Evolutionary conservation across 2,113 vertebrate species (phyloP).

Genomic region (Oreamnos americanus): DNA sequence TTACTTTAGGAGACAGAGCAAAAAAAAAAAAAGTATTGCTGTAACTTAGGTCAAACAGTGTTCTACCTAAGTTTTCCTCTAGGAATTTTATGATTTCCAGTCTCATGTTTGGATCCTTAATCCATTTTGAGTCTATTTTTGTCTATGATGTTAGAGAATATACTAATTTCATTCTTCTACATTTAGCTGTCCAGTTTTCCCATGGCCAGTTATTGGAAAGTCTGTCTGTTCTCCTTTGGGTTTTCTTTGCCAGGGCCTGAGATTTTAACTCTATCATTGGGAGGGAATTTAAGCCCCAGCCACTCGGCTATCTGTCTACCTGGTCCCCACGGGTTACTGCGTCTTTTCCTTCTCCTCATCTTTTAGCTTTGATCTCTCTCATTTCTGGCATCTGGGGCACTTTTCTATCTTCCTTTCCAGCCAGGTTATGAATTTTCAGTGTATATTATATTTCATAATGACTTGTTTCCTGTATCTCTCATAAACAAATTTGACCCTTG

Average conservation of each 20-base stretch:
- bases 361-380: not conserved
- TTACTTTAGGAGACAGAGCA: not conserved
- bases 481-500: not conserved
- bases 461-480: not conserved
- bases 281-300: not conserved
- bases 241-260: not conserved
- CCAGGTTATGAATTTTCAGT: not conserved
- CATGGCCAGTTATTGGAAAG: not conserved
- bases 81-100: not conserved
- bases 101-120: not conserved
- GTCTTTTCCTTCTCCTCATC: not conserved
- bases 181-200: not conserved
- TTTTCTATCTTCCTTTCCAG: not conserved
- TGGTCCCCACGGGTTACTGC: not conserved
- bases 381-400: not conserved
- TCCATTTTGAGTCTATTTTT: not conserved
- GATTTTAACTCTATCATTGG: not conserved
- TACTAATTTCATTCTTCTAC: not conserved
- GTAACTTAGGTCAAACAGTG: not conserved
- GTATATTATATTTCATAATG: not conserved
- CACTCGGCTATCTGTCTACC: not conserved
- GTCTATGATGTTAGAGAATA: not conserved
- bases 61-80: not conserved
- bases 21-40: not conserved
- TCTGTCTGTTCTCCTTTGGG: not conserved